phyloP scores from a whole-genome alignment of 2,113 vertebrate genomes.

The Microcebus murinus region DNA sequence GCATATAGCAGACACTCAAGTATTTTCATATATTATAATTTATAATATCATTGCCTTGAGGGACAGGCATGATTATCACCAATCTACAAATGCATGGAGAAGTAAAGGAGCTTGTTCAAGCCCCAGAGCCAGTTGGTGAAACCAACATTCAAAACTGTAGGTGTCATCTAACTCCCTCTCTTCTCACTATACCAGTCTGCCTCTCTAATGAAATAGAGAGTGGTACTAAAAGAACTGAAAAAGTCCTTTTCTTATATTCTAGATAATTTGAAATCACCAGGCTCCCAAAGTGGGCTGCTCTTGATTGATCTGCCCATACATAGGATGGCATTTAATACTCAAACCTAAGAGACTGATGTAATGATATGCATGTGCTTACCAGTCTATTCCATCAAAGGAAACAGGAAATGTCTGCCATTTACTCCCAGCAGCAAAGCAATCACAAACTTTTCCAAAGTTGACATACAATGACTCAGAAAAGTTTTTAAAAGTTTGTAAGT shows the following conservation, averaged over 20 bases:
- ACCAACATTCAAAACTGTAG: background rate
- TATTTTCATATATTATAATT: background rate
- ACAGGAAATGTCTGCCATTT: constrained; percentile 65
- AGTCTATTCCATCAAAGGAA: constrained; percentile 74
- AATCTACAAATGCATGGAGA: constrained; percentile 13
- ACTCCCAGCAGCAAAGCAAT: constrained; percentile 41
- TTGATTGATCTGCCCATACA: constrained; percentile 76
- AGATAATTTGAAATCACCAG: constrained; percentile 54
- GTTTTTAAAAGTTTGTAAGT: background rate
- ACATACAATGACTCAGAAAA: background rate
- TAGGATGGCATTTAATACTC: constrained; percentile 57
- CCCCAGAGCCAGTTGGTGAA: background rate
- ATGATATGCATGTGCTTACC: constrained; percentile 33
- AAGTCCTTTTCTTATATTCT: constrained; percentile 58
- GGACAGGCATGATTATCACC: background rate
- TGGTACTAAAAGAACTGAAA: background rate
- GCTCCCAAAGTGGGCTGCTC: constrained; percentile 68
- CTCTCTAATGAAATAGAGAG: background rate
- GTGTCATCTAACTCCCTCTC: background rate
- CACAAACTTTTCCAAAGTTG: background rate
- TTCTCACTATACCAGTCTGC: background rate
- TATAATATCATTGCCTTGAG: background rate
- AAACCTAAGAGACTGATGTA: constrained; percentile 66
- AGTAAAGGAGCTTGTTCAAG: background rate
- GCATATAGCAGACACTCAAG: background rate